phyloP scores from a whole-genome alignment of 2,888 invertebrate species.

The Pollenia griseotomentosa region DNA sequence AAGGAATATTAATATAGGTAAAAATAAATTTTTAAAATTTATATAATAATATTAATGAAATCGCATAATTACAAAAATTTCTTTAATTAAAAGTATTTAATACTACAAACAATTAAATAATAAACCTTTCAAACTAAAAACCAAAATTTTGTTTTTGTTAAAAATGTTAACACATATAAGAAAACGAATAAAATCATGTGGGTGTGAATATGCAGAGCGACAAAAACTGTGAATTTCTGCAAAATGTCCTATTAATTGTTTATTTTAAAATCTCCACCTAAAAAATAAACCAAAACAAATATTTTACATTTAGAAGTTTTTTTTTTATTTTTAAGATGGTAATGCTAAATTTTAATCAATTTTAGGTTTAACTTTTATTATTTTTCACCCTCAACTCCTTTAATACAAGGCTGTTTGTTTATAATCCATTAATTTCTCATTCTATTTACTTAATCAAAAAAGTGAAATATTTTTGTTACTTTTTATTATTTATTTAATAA shows the following conservation, averaged over 20 bases:
- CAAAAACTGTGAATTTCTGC: no score
- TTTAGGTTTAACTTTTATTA: constrained; percentile 49
- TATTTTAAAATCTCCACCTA: neutral
- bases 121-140: no score
- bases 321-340: constrained; percentile 70
- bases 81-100: no score
- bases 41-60: no score
- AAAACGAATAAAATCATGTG: no score
- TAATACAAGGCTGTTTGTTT: constrained; percentile 49
- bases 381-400: constrained; percentile 36
- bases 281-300: constrained; percentile 8
- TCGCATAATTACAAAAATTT: no score
- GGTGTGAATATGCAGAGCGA: no score
- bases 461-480: constrained; percentile 71
- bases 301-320: constrained; percentile 70
- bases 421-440: constrained; percentile 41
- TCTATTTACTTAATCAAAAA: constrained; percentile 52
- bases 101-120: no score
- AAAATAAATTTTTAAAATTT: no score
- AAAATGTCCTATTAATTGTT: neutral
- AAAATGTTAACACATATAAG: no score
- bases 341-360: constrained; percentile 68
- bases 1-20: no score
- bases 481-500: constrained; percentile 74
- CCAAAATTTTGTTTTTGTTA: no score